Evolutionary conservation across 2,797 vertebrate species (phyloP).

Genomic region (Lithobates sylvaticus): DNA sequence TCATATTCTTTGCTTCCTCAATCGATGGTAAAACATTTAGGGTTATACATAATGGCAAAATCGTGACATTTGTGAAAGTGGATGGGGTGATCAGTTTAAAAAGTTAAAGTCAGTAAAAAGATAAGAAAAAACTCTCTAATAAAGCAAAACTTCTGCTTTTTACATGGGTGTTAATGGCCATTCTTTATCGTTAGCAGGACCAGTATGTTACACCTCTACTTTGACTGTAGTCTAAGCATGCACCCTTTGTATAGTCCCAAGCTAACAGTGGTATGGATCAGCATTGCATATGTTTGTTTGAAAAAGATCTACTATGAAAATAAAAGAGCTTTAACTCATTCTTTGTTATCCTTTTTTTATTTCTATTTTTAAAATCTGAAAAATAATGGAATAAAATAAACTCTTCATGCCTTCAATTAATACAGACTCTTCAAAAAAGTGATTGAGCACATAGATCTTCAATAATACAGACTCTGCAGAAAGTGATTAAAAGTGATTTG

Average conservation of each 20-base stretch:
- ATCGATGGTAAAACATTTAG: not conserved
- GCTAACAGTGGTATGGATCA: slow-evolving; percentile 75
- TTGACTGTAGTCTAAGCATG: slow-evolving; percentile 74
- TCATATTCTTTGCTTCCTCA: not conserved
- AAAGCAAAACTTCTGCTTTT: slow-evolving; percentile 24
- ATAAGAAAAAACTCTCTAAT: not conserved
- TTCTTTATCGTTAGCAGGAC: slow-evolving; percentile 35
- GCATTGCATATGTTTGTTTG: slow-evolving; percentile 80
- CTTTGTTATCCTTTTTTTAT: not conserved
- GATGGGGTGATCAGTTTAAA: not conserved
- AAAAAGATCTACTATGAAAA: slow-evolving; percentile 42
- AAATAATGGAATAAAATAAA: no score
- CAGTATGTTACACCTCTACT: slow-evolving; percentile 45
- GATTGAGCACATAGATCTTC: no score
- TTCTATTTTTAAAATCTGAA: not conserved
- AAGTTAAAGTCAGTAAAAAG: not conserved
- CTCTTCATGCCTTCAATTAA: no score
- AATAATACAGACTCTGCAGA: no score
- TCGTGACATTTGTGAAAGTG: not conserved
- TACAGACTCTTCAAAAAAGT: no score
- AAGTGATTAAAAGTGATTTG: no score
- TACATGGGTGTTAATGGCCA: not conserved
- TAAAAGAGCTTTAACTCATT: slow-evolving; percentile 30
- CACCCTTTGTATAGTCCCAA: slow-evolving; percentile 73
- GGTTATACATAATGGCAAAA: not conserved